Percentiles rank a stretch among this genome's conserved stretches.
phyloP scores from a whole-genome alignment of 35 echinoderm and acorn worm genomes.

The Apostichopus parvimensis region DNA sequence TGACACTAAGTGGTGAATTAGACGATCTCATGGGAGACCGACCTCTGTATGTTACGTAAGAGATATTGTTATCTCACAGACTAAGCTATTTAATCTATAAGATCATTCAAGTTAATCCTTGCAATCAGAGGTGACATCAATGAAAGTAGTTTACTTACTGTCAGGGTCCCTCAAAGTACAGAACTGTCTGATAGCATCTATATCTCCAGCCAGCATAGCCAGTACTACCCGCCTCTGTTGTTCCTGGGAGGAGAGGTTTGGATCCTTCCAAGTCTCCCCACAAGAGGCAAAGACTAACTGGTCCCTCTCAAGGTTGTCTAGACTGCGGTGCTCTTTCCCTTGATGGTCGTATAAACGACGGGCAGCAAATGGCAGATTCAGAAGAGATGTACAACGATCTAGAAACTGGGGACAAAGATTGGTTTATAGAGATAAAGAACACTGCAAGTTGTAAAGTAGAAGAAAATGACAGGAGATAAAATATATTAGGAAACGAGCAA shows the following conservation, averaged over 20 bases:
- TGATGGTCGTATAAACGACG: conserved; percentile 80
- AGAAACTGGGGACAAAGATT: conserved; percentile 72
- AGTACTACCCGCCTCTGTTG: conserved; percentile 86
- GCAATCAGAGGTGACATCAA: no score
- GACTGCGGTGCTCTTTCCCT: conserved; percentile 66
- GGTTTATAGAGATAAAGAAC: neutral
- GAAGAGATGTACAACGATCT: conserved; percentile 78
- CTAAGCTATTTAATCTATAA: no score
- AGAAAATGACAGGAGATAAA: neutral
- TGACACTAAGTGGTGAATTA: no score
- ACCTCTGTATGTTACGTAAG: no score
- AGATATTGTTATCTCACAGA: no score
- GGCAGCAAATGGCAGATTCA: conserved; percentile 91
- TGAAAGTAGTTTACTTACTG: conserved; percentile 41
- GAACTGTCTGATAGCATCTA: conserved; percentile 90
- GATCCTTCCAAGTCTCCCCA: conserved; percentile 87
- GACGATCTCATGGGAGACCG: no score
- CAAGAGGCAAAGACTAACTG: conserved; percentile 85
- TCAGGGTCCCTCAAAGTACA: conserved; percentile 75
- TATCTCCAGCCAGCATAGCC: conserved; percentile 78
- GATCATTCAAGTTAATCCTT: no score
- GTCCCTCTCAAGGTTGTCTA: conserved; percentile 77
- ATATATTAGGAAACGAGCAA: neutral
- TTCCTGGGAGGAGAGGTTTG: conserved; percentile 77
- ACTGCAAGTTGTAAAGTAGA: neutral